Evolutionary conservation across 1,140 invertebrate species (phyloP), one percentile per base, ranked within the genome.

Genomic region (Zaprionus nigranus): DNA sequence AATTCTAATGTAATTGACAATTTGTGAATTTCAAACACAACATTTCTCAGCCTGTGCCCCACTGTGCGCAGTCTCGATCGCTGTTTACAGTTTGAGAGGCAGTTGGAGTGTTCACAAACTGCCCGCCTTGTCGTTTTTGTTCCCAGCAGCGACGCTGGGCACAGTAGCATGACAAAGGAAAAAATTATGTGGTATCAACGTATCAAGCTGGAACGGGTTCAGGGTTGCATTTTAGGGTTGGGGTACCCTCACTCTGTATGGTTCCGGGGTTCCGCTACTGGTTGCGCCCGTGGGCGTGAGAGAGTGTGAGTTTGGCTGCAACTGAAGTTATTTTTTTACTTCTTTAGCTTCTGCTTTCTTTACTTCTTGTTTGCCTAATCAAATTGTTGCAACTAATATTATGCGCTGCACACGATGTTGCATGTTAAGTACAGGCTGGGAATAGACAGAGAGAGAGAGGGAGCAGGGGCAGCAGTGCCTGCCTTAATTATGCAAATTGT

Each of bases 351-450:
- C 13, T 57, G 9, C 30, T 11, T 34, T 9, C 30, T 34, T n/a
- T 17, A 17, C 56, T 36, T 7, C 34, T 58, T 56, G 66, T 54
- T 66, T 40, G 73, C 54, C 74, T 82, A 68, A 64, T 71, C 67
- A 70, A 83, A 82, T 74, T 71, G 83, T 82, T 85, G 80, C 84
- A 82, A 71, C 65, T 83, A 80, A 88, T 83, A 81, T 81, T 56
- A 83, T 88, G 84, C 65, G 81, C 65, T 63, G 68, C 68, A 79
- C 66, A 64, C 73, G 63, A 69, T n/a, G 56, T 20, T 28, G 46
- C 24, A 28, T 7, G 61, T 17, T 40, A 72, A 56, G 11, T 20
- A 26, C 5, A 40, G 20, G 53, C n/a, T n/a, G n/a, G n/a, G n/a
- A n/a, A n/a, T n/a, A n/a, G n/a, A n/a, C n/a, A n/a, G n/a, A n/a